These are phyloP conservation scores for Regulus satrapa DNA, from an alignment of 2,113 vertebrate species.

Conservation along the genomic window DNA sequence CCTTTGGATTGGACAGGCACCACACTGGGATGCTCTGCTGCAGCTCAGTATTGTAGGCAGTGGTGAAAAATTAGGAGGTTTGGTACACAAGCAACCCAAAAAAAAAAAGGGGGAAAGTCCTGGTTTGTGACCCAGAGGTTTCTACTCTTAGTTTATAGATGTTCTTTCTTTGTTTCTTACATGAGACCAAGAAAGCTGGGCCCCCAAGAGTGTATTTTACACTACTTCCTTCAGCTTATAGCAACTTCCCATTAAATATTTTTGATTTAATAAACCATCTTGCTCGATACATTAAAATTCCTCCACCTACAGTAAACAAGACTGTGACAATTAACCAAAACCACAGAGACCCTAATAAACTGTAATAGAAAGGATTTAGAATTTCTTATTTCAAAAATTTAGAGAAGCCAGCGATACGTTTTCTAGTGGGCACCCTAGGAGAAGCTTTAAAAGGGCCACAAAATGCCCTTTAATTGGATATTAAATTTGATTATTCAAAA, in stretches of 20 bases:
- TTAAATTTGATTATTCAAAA: slow-evolving; percentile 3
- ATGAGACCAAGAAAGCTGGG: slow-evolving; percentile 24
- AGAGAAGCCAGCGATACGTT: not conserved
- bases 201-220: slow-evolving; percentile 45
- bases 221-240: slow-evolving; percentile 36
- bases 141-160: slow-evolving; percentile 38
- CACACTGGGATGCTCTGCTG: not conserved
- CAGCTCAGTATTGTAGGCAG: not conserved
- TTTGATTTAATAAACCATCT: slow-evolving; percentile 57
- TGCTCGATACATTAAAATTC: slow-evolving; percentile 57
- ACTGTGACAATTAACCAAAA: slow-evolving; percentile 53
- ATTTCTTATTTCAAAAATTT: not conserved
- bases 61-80: not conserved
- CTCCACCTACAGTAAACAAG: slow-evolving; percentile 7
- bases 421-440: not conserved
- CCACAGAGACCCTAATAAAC: slow-evolving; percentile 38
- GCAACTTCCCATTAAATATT: slow-evolving; percentile 49
- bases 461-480: not conserved
- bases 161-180: slow-evolving; percentile 52
- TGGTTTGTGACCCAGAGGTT: slow-evolving; percentile 20
- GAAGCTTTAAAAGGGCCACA: not conserved
- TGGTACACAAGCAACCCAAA: not conserved
- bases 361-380: not conserved
- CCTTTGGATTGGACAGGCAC: not conserved
- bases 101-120: not conserved